Evolutionary conservation across 2,113 vertebrate species (phyloP), one percentile per base, ranked within the genome.

Genomic region (Henicopernis longicauda): DNA sequence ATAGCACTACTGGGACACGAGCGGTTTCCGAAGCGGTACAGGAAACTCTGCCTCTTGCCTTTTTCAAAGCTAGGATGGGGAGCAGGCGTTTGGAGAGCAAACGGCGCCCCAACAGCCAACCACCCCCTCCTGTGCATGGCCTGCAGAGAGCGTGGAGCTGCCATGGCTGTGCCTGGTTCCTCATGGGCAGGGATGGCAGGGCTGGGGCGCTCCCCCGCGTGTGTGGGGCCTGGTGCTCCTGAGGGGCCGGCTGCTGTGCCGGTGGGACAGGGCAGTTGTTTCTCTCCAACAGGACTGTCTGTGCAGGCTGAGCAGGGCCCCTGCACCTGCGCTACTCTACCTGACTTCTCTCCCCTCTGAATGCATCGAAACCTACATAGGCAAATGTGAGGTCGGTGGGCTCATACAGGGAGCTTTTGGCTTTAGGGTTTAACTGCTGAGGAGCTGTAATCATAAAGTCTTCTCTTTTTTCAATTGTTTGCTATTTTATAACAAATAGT

Each of bases 171-270:
- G 40, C 27, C n/a, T 34, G n/a, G 47, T 40, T 23, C 40, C 5
- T 1, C 1, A 0, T 13, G 65, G 50, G 17, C 38, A 29, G 12
- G 15, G 50, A 13, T 16, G 26, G 57, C 13, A 32, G n/a, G 31
- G 36, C 16, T 59, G 22, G n/a, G 67, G 13, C 0, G 1, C 32
- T 72, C 34, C 25, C 17, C 9, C 0, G 3, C 0, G 0, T 8
- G 5, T 18, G 23, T 7, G 20, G 65, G 45, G 7, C 19, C 42
- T 34, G 16, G 23, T 67, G 44, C 31, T 82, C 22, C 3, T 0
- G 1, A 26, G 22, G 29, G 21, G 6, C 27, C 0, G 0, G 87
- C 22, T 76, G 44, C 18, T 1, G 5, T 22, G 25, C 10, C 0
- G 9, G 21, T 36, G 55, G 62, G 38, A 59, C 11, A 31, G 38